Evolutionary conservation across 2,113 vertebrate genomes (phyloP).

Genomic region (Lophura nycthemera): DNA sequence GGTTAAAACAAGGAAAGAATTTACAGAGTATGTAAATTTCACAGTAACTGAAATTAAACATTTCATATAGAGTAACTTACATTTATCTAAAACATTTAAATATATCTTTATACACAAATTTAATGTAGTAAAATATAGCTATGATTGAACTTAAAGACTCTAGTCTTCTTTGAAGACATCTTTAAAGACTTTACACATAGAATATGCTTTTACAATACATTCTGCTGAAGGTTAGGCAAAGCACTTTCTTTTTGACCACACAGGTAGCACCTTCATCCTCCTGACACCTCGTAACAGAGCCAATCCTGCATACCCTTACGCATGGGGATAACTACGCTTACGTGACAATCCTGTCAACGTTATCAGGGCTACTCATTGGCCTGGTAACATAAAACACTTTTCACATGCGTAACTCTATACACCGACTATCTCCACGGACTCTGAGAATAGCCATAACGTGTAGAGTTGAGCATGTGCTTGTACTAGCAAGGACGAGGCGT

Average conservation of each 20-base stretch:
- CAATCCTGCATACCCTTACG: constrained; percentile 8
- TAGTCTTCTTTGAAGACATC: constrained; percentile 89
- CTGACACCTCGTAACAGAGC: background rate
- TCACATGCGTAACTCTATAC: rapidly evolving
- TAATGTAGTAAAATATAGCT: constrained; percentile 90
- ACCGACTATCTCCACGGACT: rapidly evolving
- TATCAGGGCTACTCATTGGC: background rate
- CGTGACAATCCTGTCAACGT: rapidly evolving
- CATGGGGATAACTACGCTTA: background rate
- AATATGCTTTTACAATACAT: constrained; percentile 87
- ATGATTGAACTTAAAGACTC: constrained; percentile 87
- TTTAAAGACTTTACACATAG: constrained; percentile 85
- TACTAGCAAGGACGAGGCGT: rapidly evolving
- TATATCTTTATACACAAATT: constrained; percentile 86
- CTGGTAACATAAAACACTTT: background rate
- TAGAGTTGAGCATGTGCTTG: background rate
- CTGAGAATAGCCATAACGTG: background rate
- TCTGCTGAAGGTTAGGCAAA: constrained; percentile 88
- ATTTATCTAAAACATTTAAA: constrained; percentile 84
- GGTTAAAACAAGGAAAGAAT: constrained; percentile 65
- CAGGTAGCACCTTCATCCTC: constrained; percentile 77
- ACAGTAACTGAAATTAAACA: constrained; percentile 86
- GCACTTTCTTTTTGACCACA: constrained; percentile 80
- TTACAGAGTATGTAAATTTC: constrained; percentile 81
- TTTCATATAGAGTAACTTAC: constrained; percentile 82